Percentiles rank a stretch among this genome's conserved stretches.
Evolutionary conservation across 2,113 vertebrate species (phyloP).

Genomic region (Upupa epops): DNA sequence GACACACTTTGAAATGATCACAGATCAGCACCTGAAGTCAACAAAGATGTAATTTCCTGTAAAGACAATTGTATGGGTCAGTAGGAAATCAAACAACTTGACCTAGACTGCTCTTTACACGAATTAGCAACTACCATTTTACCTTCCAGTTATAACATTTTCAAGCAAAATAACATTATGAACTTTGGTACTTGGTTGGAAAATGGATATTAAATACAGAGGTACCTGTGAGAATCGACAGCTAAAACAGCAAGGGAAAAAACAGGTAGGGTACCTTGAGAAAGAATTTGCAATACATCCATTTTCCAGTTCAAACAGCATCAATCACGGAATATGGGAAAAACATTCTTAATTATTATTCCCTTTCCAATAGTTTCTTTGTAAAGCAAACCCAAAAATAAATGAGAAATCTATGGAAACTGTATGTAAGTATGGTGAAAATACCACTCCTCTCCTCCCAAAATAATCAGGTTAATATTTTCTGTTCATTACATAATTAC

Average conservation of each 20-base stretch:
- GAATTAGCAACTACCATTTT: constrained; percentile 74
- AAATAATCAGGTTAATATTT: background rate
- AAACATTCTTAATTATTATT: background rate
- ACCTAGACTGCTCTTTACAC: constrained; percentile 74
- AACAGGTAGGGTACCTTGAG: background rate
- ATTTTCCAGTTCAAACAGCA: background rate
- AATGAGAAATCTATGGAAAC: background rate
- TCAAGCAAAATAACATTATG: constrained; percentile 67
- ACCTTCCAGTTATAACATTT: constrained; percentile 68
- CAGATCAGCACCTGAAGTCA: constrained; percentile 80
- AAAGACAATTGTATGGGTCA: constrained; percentile 77
- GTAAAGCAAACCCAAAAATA: background rate
- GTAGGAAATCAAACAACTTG: constrained; percentile 76
- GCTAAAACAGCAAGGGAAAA: constrained; percentile 46
- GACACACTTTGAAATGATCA: constrained; percentile 77
- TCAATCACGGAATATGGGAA: background rate
- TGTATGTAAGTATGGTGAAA: background rate
- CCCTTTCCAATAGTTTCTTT: background rate
- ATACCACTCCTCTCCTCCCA: background rate
- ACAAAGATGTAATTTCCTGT: constrained; percentile 80
- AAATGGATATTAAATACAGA: constrained; percentile 67
- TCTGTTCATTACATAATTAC: background rate
- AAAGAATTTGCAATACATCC: background rate
- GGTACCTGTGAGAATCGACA: constrained; percentile 36
- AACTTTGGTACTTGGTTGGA: constrained; percentile 56